These are phyloP conservation scores for Vanacampus margaritifer DNA, from an alignment of 2,113 vertebrate species.

Conservation along the genomic window DNA sequence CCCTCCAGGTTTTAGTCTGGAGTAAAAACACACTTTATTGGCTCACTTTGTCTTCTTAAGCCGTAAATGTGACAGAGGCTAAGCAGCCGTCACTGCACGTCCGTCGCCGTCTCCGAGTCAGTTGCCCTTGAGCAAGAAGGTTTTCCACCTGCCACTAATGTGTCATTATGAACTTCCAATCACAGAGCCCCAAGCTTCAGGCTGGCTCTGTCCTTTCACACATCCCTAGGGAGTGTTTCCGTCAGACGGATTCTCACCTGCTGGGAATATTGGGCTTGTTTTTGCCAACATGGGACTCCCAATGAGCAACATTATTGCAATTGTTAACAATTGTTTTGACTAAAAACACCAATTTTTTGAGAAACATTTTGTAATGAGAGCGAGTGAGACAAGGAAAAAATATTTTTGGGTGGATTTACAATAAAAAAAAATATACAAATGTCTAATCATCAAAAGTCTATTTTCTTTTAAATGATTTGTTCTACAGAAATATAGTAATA, in stretches of 20 bases:
- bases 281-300: neutral
- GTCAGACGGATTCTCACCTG: neutral
- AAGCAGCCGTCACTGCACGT: neutral
- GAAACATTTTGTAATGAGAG: too few species aligned
- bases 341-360: neutral
- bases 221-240: neutral
- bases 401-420: too few species aligned
- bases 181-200: neutral
- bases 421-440: too few species aligned
- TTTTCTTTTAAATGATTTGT: too few species aligned
- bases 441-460: too few species aligned
- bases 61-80: constrained; percentile 1
- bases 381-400: too few species aligned
- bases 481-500: too few species aligned
- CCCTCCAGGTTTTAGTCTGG: neutral
- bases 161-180: neutral
- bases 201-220: neutral
- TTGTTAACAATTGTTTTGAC: neutral
- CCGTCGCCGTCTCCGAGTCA: neutral
- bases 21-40: constrained; percentile 4
- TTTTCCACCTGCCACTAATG: neutral
- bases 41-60: constrained; percentile 1
- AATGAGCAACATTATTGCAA: neutral
- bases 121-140: neutral
- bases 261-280: neutral